These are phyloP conservation scores for Tetragnatha montana DNA, from an alignment of 2,888 invertebrate genomes.

Conservation along the genomic window DNA sequence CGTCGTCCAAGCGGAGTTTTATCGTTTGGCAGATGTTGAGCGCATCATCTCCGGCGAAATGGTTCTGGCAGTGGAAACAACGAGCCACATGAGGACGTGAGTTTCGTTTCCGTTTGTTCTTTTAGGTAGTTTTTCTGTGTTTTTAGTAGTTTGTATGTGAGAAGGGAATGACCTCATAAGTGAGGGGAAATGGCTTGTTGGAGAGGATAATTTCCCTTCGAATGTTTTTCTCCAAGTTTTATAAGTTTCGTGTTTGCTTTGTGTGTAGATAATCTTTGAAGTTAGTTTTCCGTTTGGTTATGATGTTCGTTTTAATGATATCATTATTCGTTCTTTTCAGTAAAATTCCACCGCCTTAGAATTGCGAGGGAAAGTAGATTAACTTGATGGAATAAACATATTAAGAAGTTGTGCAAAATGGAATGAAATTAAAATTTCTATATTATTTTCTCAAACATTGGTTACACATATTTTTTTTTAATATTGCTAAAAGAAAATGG, in stretches of 20 bases:
- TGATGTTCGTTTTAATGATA: background rate
- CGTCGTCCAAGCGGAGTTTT: slow-evolving; percentile 19
- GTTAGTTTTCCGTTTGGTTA: background rate
- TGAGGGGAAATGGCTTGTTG: too few species aligned
- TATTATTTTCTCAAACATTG: too few species aligned
- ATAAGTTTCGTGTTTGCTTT: background rate
- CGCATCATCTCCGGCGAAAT: background rate
- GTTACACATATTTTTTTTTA: too few species aligned
- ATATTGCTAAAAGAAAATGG: too few species aligned
- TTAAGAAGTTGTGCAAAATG: too few species aligned
- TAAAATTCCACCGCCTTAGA: too few species aligned
- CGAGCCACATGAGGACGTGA: slow-evolving; percentile 1
- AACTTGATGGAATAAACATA: too few species aligned
- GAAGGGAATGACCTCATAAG: background rate
- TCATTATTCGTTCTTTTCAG: too few species aligned
- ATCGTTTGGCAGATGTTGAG: slow-evolving; percentile 26
- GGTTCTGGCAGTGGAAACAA: background rate
- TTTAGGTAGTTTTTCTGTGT: background rate
- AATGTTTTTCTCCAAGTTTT: too few species aligned
- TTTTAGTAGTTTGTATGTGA: background rate
- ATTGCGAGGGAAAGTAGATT: too few species aligned
- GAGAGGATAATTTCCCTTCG: too few species aligned
- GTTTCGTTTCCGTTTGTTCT: background rate
- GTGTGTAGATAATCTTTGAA: background rate
- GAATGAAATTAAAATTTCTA: too few species aligned